Evolutionary conservation across 2,888 invertebrate genomes (phyloP).

Genomic region (Tachina lurida): DNA sequence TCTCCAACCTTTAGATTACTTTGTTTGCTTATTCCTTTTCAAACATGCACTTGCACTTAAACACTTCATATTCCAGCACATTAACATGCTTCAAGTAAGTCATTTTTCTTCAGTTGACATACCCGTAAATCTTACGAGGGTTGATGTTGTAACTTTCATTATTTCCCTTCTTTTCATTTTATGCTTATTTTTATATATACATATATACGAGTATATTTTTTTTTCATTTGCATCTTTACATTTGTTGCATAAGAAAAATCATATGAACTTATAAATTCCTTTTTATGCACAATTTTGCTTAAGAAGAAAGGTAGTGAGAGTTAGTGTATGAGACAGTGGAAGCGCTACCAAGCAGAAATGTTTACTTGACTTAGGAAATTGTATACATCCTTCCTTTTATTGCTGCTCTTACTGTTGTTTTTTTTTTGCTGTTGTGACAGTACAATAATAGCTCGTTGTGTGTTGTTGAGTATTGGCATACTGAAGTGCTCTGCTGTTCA

Average conservation of each 20-base stretch:
- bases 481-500: constrained; percentile 29
- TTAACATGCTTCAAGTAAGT: constrained; percentile 50
- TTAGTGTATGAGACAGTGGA: neutral
- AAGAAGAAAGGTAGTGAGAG: neutral
- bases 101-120: constrained; percentile 63
- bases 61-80: neutral
- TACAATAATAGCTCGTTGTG: constrained; percentile 50
- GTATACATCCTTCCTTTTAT: neutral
- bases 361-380: neutral
- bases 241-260: constrained; percentile 67
- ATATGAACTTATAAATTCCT: constrained; percentile 59
- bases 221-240: constrained; percentile 49
- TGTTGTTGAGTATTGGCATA: constrained; percentile 50
- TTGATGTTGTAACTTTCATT: constrained; percentile 53
- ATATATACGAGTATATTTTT: no score
- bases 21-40: constrained; percentile 19
- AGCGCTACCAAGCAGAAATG: neutral
- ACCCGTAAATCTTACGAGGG: constrained; percentile 67
- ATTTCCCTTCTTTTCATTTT: neutral
- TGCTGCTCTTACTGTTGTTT: constrained; percentile 18
- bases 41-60: neutral
- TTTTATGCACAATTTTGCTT: constrained; percentile 15
- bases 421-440: neutral
- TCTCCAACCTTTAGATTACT: constrained; percentile 21
- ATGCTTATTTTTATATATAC: neutral